Percentiles rank a stretch among this genome's conserved stretches.
phyloP scores from a whole-genome alignment of 2,888 invertebrate genomes.

The Drosophila fungiperda region DNA sequence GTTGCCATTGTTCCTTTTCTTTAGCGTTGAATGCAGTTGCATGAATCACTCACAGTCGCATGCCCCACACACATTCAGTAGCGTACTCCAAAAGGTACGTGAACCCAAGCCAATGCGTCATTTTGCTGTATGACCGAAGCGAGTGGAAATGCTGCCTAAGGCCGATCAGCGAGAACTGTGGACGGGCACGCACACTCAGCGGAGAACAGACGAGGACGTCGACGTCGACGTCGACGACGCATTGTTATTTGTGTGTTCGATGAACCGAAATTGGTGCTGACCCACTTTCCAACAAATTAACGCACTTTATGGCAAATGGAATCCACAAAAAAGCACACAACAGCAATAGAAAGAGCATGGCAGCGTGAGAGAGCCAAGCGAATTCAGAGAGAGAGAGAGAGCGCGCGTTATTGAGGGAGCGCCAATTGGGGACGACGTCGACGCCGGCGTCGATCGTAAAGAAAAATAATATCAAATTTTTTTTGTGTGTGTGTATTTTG shows the following conservation, averaged over 20 bases:
- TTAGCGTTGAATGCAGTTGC: constrained; percentile 15
- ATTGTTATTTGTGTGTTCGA: constrained; percentile 77
- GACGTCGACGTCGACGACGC: constrained; percentile 12
- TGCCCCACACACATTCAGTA: constrained; percentile 32
- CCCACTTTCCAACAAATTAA: constrained; percentile 73
- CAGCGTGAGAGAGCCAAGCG: constrained; percentile 10
- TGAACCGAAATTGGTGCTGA: constrained; percentile 77
- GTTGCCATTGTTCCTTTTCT: background rate
- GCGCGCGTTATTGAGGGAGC: constrained; percentile 14
- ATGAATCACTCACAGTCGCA: constrained; percentile 46
- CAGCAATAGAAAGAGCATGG: constrained; percentile 55
- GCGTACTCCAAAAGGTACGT: constrained; percentile 40
- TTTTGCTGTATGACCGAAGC: constrained; percentile 2
- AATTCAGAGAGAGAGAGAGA: constrained; percentile 12
- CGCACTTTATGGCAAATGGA: constrained; percentile 77
- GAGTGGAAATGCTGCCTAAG: constrained; percentile 21
- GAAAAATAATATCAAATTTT: constrained; percentile 42
- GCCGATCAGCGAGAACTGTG: constrained; percentile 22
- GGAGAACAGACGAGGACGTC: background rate
- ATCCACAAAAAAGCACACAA: constrained; percentile 60
- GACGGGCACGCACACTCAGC: constrained; percentile 7
- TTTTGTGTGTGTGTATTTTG: constrained; percentile 10
- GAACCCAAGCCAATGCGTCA: constrained; percentile 48
- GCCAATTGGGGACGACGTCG: constrained; percentile 55
- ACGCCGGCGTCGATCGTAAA: constrained; percentile 44